A percentile compares a stretch with the other conserved stretches of the same genome.
Conservation (phyloP, 2,888 invertebrate species). For the Ectemnius cavifrons region DNA sequence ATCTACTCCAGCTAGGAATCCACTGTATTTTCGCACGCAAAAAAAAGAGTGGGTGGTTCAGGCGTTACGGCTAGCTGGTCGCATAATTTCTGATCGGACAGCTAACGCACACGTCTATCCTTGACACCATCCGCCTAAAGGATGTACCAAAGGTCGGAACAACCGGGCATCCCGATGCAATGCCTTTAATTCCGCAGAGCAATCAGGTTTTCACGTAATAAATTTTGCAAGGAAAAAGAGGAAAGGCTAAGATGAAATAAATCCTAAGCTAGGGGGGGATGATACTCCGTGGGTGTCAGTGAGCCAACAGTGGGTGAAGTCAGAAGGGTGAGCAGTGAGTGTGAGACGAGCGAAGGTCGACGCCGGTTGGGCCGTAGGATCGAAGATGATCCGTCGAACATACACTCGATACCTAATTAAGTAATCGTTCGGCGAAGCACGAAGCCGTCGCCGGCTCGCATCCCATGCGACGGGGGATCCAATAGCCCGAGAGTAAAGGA, state of each 20-base stretch:
- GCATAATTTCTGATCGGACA: slow-evolving; percentile 60
- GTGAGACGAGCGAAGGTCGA: not conserved
- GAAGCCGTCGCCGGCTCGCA: not conserved
- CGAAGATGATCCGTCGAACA: not conserved
- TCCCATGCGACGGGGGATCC: not conserved
- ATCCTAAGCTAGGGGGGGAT: not conserved
- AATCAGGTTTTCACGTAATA: not conserved
- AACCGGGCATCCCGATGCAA: slow-evolving; percentile 47
- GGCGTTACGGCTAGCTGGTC: slow-evolving; percentile 54
- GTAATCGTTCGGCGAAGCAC: slow-evolving; percentile 6
- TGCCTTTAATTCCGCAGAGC: slow-evolving; percentile 26
- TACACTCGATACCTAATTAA: slow-evolving; percentile 9
- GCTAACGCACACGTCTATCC: slow-evolving; percentile 56
- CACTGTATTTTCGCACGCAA: slow-evolving; percentile 25
- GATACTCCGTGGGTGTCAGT: not conserved
- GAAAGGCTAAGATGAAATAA: not conserved
- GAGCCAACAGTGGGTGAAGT: not conserved
- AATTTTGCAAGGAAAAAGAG: not conserved
- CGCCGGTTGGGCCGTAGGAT: not conserved
- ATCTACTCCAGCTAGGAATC: slow-evolving; percentile 4
- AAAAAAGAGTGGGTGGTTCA: slow-evolving; percentile 32
- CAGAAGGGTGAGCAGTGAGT: not conserved
- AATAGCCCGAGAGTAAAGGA: slow-evolving; percentile 2
- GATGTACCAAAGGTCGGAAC: slow-evolving; percentile 61
- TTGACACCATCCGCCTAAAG: slow-evolving; percentile 64